Evolutionary conservation across 2,888 invertebrate species (phyloP).

Genomic region (Drosophila mimica): DNA sequence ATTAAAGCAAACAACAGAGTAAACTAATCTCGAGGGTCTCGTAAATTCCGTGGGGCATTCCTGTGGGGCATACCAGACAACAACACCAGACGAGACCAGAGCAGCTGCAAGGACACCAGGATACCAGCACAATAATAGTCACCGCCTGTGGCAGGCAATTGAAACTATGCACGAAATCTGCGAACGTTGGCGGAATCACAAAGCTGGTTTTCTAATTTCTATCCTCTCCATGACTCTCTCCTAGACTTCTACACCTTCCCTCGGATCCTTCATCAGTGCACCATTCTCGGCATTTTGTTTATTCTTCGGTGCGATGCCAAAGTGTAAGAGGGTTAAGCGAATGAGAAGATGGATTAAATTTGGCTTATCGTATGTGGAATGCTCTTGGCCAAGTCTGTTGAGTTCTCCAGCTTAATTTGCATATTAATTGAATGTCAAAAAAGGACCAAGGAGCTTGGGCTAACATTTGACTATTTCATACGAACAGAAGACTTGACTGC

Average conservation of each 20-base stretch:
- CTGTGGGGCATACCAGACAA: conserved; percentile 50
- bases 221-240: conserved; percentile 19
- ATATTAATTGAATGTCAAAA: conserved; percentile 80
- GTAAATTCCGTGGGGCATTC: conserved; percentile 75
- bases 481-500: conserved; percentile 34
- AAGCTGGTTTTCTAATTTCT: conserved; percentile 75
- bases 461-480: conserved; percentile 40
- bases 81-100: conserved; percentile 4
- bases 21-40: conserved; percentile 79
- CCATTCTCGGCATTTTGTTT: conserved; percentile 41
- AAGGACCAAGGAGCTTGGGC: conserved; percentile 45
- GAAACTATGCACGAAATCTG: conserved; percentile 74
- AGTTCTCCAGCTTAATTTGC: conserved; percentile 63
- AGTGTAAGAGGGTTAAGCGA: conserved; percentile 49
- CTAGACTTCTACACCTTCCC: neutral
- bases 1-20: conserved; percentile 74
- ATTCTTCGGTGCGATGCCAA: conserved; percentile 42
- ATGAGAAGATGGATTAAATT: conserved; percentile 38
- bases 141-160: conserved; percentile 58
- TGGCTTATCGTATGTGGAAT: conserved; percentile 59
- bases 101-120: conserved; percentile 18
- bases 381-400: conserved; percentile 30
- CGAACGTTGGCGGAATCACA: conserved; percentile 71
- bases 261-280: neutral
- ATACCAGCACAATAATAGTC: conserved; percentile 30